phyloP scores from a whole-genome alignment of 2,113 vertebrate genomes.

The Sylvilagus bachmani region DNA sequence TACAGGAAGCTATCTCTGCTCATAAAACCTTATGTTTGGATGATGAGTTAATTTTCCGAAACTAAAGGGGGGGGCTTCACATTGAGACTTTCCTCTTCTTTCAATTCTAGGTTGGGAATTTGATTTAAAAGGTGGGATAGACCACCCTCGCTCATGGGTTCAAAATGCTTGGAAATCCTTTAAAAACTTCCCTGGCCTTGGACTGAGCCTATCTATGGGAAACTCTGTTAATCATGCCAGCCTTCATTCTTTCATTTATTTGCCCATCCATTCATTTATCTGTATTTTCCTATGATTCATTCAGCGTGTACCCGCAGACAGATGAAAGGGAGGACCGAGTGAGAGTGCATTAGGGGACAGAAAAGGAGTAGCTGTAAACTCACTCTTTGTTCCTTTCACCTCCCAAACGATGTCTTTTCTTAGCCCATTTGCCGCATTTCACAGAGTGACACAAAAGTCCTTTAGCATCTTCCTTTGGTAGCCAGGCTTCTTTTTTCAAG shows the following conservation, averaged over 20 bases:
- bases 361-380: constrained; percentile 3
- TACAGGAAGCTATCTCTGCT: background rate
- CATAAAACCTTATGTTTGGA: constrained; percentile 2
- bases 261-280: background rate
- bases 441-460: constrained; percentile 25
- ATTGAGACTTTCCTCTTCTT: background rate
- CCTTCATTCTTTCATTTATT: background rate
- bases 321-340: background rate
- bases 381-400: background rate
- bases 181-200: background rate
- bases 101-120: constrained; percentile 55
- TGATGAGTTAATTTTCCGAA: constrained; percentile 50
- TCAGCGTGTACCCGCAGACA: background rate
- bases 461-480: constrained; percentile 56
- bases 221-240: background rate
- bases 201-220: background rate
- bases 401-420: constrained; percentile 32
- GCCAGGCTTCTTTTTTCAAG: constrained; percentile 36
- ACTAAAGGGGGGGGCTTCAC: constrained; percentile 3
- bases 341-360: background rate
- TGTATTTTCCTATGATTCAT: background rate
- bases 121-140: background rate
- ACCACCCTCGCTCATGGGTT: background rate
- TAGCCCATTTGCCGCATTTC: constrained; percentile 63
- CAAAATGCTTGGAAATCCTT: constrained; percentile 40